Evolutionary conservation across 2,113 vertebrate genomes (phyloP).

Genomic region (Cyanoderma ruficeps): DNA sequence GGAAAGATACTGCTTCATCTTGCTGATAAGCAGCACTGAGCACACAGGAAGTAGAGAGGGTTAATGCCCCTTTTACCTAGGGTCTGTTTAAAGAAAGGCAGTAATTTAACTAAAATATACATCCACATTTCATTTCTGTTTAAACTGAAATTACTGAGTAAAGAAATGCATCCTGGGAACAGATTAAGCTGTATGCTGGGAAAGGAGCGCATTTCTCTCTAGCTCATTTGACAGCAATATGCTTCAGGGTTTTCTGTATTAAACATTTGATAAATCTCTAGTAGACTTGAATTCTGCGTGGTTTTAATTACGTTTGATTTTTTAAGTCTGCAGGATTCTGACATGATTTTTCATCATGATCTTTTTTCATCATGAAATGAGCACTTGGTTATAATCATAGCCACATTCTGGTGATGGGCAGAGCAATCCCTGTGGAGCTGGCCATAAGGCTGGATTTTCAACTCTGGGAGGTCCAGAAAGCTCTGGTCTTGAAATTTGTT

Average conservation of each 20-base stretch:
- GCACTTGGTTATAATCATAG: not conserved
- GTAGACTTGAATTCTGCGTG: not conserved
- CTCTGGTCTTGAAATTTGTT: slow-evolving; percentile 2
- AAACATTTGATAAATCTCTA: slow-evolving; percentile 36
- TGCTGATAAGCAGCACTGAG: not conserved
- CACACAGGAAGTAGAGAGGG: not conserved
- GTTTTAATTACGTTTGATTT: slow-evolving; percentile 29
- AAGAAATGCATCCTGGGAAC: slow-evolving; percentile 25
- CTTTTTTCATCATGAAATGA: not conserved
- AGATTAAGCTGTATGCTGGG: not conserved
- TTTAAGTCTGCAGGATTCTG: slow-evolving; percentile 16
- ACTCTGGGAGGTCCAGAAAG: not conserved
- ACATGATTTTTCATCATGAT: not conserved
- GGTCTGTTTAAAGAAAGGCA: slow-evolving; percentile 27
- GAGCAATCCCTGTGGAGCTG: not conserved
- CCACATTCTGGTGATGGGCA: not conserved
- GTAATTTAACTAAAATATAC: not conserved
- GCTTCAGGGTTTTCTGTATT: slow-evolving; percentile 17
- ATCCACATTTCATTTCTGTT: slow-evolving; percentile 19
- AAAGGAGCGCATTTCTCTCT: not conserved
- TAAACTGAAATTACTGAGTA: slow-evolving; percentile 31
- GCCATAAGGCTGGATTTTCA: not conserved
- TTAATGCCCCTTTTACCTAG: not conserved
- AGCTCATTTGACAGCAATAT: not conserved
- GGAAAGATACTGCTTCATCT: not conserved